A percentile compares a stretch with the other conserved stretches of the same genome.
phyloP scores from a whole-genome alignment of 2,888 invertebrate species.

The Archaeoteleia sp. region DNA sequence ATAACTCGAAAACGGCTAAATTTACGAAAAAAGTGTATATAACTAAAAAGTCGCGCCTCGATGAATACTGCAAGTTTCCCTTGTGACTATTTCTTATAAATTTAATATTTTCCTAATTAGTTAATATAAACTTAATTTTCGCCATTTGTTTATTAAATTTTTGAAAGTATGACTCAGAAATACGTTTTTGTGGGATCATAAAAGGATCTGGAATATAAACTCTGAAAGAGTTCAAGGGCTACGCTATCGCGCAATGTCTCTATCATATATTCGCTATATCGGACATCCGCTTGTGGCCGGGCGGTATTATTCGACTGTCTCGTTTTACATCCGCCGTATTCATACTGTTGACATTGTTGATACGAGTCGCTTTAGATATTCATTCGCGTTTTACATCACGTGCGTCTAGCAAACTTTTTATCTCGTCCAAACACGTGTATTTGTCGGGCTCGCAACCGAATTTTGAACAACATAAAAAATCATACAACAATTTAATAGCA shows the following conservation, averaged over 20 bases:
- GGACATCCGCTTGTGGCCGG: constrained; percentile 43
- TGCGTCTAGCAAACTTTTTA: constrained; percentile 25
- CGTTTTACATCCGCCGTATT: constrained; percentile 40
- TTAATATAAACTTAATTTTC: too few relatives aligned
- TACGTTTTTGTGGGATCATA: not conserved
- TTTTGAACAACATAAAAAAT: too few relatives aligned
- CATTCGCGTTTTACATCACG: constrained; percentile 32
- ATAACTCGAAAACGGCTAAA: too few relatives aligned
- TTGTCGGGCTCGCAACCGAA: not conserved
- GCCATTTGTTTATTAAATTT: too few relatives aligned
- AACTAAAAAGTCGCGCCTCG: too few relatives aligned
- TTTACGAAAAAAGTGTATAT: too few relatives aligned
- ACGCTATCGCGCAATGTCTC: constrained; percentile 35
- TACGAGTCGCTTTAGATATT: constrained; percentile 43
- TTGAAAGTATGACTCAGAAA: too few relatives aligned
- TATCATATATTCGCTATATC: constrained; percentile 40
- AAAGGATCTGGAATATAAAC: constrained; percentile 8
- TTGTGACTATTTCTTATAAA: too few relatives aligned
- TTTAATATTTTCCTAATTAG: too few relatives aligned
- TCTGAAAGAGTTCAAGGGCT: constrained; percentile 39
- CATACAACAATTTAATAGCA: too few relatives aligned
- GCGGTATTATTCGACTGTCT: constrained; percentile 37
- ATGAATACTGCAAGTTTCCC: too few relatives aligned
- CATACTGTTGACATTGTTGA: constrained; percentile 27
- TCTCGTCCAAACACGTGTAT: constrained; percentile 8